Evolutionary conservation across 2,888 invertebrate species (phyloP), one percentile per base, ranked within the genome.

Genomic region (Mamestra brassicae): DNA sequence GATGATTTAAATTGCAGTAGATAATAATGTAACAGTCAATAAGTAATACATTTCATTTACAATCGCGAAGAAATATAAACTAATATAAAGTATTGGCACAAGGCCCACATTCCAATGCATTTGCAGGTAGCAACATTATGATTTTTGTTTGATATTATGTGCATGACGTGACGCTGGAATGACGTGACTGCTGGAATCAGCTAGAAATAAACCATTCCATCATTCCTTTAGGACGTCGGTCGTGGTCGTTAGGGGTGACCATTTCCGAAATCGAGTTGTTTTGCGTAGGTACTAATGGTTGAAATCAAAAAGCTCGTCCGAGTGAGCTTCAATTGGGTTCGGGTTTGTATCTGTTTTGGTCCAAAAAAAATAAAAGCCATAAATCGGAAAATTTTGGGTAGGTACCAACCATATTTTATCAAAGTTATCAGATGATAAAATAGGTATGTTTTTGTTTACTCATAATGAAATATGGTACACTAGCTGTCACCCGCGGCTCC

Each of bases 101-200:
- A 62, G 54, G 68, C 65, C 78, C 71, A 74, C 74, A 81, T 78
- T 73, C 81, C 81, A 38, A 47, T 74, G 75, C 73, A 69, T 81
- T 71, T 68, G 63, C 71, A 81, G 73, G 76, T 80, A 54, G 36
- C n/a, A 55, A 74, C 65, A 68, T 61, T 67, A 67, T 76, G 45
- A 66, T 74, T 78, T 63, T 67, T 74, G 76, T 80, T 71, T 78
- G 68, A 75, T 62, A 65, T 60, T 60, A 54, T 62, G 47, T 67
- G 42, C 15, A 57, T 57, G 38, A 54, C 60, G 50, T 11, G 62
- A n/a, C n/a, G 58, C 76, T 78, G 70, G 70, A 71, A 50, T 64
- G 34, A 67, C 69, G 58, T 60, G n/a, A n/a, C 13, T 11, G 26
- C 68, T 74, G 64, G 42, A 67, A 63, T 34, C 34, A 13, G 68